phyloP scores from a whole-genome alignment of 2,113 vertebrate species.

The Phaethornis superciliosus region DNA sequence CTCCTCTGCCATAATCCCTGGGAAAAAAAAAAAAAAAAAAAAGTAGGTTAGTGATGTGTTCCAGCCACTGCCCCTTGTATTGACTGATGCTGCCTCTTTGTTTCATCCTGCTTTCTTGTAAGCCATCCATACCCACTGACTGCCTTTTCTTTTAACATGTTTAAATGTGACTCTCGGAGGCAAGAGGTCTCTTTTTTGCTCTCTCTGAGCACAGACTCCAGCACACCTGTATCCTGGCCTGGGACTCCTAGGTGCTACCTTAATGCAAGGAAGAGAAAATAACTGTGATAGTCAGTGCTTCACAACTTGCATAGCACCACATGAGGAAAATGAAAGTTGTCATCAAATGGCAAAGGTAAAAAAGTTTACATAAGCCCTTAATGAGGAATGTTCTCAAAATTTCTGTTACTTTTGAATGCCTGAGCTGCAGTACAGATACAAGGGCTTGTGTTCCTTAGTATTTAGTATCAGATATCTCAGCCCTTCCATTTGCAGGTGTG shows the following conservation, averaged over 20 bases:
- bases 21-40: rapidly evolving
- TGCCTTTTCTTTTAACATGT: neutral
- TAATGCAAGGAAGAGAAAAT: neutral
- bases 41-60: neutral
- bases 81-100: neutral
- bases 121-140: neutral
- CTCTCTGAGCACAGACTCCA: neutral
- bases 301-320: neutral
- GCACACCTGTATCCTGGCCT: neutral
- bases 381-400: neutral
- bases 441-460: neutral
- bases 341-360: neutral
- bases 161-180: neutral
- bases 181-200: neutral
- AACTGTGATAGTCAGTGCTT: neutral
- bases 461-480: neutral
- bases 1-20: conserved; percentile 9
- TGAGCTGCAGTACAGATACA: neutral
- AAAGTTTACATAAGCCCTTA: neutral
- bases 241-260: neutral
- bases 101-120: neutral
- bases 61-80: neutral
- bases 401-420: neutral
- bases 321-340: neutral
- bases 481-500: neutral